Evolutionary conservation across 2,888 invertebrate genomes (phyloP).

Genomic region (Pyralis farinalis): DNA sequence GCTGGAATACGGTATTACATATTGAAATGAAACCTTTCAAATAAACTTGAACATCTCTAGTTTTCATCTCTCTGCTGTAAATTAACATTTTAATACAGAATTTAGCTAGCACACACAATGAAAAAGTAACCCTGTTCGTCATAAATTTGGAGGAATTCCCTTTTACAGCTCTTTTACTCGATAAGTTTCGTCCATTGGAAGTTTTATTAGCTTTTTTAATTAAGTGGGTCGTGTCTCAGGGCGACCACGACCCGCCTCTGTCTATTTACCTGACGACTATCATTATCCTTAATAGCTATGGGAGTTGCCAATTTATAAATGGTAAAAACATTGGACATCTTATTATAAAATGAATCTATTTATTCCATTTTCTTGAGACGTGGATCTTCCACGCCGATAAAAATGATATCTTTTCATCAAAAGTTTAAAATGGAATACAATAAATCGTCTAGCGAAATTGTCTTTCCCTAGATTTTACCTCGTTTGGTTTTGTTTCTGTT

Average conservation of each 20-base stretch:
- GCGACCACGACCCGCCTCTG: conserved; percentile 14
- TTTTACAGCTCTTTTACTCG: conserved; percentile 7
- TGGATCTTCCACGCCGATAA: not conserved
- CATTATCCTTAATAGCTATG: conserved; percentile 25
- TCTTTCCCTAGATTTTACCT: conserved; percentile 24
- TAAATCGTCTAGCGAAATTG: conserved; percentile 32
- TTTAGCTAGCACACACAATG: not conserved
- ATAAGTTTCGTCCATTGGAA: conserved; percentile 13
- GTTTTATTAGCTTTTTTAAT: conserved; percentile 28
- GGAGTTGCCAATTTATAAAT: conserved; percentile 19
- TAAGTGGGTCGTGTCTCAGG: conserved; percentile 14
- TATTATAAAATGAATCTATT: not conserved
- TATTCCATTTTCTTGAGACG: not conserved
- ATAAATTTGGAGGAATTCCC: conserved; percentile 1
- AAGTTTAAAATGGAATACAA: conserved; percentile 12
- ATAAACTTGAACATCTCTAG: too few species aligned
- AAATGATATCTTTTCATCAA: not conserved
- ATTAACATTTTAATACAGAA: not conserved
- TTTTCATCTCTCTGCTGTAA: not conserved
- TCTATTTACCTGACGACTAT: conserved; percentile 17
- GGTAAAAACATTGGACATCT: conserved; percentile 4
- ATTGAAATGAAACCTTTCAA: too few species aligned
- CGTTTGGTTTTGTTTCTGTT: conserved; percentile 26
- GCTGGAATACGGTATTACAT: too few species aligned
- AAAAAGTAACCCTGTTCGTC: not conserved